Base-by-base conservation (phyloP, 2,113 vertebrate species). In the Menidia beryllina region DNA sequence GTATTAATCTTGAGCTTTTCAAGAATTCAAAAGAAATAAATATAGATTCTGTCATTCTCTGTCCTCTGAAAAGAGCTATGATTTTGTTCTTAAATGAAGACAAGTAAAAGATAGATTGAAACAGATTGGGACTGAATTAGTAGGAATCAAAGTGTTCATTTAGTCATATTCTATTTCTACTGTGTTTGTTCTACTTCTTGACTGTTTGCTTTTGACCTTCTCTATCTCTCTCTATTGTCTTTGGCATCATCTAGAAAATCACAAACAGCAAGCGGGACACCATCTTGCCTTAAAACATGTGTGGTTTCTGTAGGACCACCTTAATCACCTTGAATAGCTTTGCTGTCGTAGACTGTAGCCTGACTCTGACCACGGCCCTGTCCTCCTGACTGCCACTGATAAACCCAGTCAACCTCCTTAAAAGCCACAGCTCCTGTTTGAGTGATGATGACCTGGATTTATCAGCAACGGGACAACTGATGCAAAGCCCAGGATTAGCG, bases 401-500 rank as follows among this genome's bases (percentile, higher is more conserved):
- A 79, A 83, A 79, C 50, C 15, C 60, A 54, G 59, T 53, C 57
- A 36, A 64, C 60, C 48, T 68, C 43, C 68, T 53, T 13, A 38
- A 66, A 60, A 54, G 60, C 25, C 48, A 19, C 25, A 15, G 30
- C 57, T 77, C 74, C 73, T 65, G 53, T 17, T 20, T 82, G 67
- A 81, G 20, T 39, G 75, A 81, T 72, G 67, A 61, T 74, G 67
- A 61, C 39, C 49, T 27, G 10, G 48, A 60, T 85, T 80, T 78
- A 80, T 78, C 63, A 51, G 62, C 6, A n/a, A 26, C 34, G 7
- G 24, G 36, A 25, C 7, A 27, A 68, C 53, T 53, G 59, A 70
- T 2, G 17, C 11, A 55, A 62, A 77, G 61, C 30, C 53, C 30
- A 26, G 23, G 38, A 39, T 61, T 51, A 3, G 27, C 36, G 11